Percentiles rank a stretch among this genome's conserved stretches.
phyloP scores from a whole-genome alignment of 2,888 invertebrate genomes.

The Himalopsyche anomala region DNA sequence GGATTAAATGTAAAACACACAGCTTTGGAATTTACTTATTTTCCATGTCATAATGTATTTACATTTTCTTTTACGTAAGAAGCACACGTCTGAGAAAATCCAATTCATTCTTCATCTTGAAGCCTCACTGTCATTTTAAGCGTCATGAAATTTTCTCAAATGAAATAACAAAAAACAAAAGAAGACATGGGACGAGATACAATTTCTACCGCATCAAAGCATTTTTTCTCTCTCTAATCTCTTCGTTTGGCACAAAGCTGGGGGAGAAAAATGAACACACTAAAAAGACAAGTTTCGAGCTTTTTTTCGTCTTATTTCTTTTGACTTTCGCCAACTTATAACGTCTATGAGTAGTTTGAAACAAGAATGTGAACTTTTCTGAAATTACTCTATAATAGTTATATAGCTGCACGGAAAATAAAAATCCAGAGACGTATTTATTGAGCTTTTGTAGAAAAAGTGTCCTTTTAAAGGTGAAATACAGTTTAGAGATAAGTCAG shows the following conservation, averaged over 20 bases:
- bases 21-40: no score
- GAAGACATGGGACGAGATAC: not conserved
- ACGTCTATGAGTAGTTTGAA: slow-evolving; percentile 26
- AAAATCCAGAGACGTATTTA: not conserved
- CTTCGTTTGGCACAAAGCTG: not conserved
- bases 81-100: not conserved
- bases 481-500: no score
- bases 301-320: not conserved
- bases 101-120: not conserved
- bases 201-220: slow-evolving; percentile 31
- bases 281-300: not conserved
- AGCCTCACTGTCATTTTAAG: slow-evolving; percentile 15
- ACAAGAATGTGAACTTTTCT: slow-evolving; percentile 11
- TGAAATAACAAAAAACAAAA: slow-evolving; percentile 22
- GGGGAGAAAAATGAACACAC: not conserved
- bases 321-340: slow-evolving; percentile 28
- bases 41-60: no score
- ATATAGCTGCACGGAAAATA: not conserved
- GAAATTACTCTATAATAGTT: not conserved
- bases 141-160: not conserved
- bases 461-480: not conserved
- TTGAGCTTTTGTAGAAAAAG: not conserved
- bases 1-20: no score
- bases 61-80: no score
- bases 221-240: slow-evolving; percentile 18